Conservation (phyloP, 2,797 vertebrate species). For the Onychomys torridus region DNA sequence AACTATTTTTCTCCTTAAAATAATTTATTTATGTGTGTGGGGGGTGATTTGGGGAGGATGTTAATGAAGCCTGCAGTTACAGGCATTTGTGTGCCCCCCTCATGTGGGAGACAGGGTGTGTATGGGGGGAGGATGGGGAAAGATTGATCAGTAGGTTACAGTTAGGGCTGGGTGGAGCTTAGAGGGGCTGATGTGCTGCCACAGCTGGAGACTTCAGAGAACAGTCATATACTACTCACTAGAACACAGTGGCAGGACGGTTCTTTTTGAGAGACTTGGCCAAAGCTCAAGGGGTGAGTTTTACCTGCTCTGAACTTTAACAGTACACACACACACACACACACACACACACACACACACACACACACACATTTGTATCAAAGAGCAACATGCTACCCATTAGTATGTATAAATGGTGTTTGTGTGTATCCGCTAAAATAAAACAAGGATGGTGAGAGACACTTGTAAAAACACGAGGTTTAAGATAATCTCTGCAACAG, state of each 20-base stretch:
- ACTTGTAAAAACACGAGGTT: neutral
- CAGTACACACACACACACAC: rapidly evolving
- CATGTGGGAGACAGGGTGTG: neutral
- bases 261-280: neutral
- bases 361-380: rapidly evolving
- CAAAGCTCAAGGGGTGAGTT: neutral
- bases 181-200: neutral
- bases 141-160: neutral
- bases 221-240: neutral
- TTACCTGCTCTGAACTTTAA: neutral
- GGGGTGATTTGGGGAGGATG: neutral
- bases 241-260: no score
- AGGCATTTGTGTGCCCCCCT: neutral
- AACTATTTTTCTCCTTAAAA: neutral
- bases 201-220: neutral
- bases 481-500: neutral
- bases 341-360: rapidly evolving
- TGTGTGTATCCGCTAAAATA: neutral
- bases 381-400: neutral
- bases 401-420: neutral
- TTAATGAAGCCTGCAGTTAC: neutral
- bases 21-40: neutral
- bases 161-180: neutral
- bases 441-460: neutral
- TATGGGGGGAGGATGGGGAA: no score